Conservation (phyloP, 2,888 invertebrate species). For the Nemapogon koenigi region DNA sequence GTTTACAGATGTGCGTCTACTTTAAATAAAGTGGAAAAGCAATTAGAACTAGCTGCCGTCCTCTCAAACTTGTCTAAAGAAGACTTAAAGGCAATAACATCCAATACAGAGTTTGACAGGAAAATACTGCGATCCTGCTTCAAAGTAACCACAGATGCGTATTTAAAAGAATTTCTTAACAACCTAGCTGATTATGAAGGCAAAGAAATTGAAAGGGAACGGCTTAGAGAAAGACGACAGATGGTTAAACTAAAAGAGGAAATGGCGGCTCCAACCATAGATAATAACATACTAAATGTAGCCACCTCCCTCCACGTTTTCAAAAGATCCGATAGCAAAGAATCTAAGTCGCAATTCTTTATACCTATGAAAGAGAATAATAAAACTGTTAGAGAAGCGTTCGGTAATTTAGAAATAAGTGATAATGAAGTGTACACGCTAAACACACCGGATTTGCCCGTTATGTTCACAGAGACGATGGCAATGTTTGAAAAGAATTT, state of each 20-base stretch:
- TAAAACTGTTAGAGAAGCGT: constrained; percentile 31
- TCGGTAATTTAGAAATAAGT: constrained; percentile 43
- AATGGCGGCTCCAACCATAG: constrained; percentile 37
- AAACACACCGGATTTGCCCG: constrained; percentile 38
- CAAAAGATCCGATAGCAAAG: constrained; percentile 46
- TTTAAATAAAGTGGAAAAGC: constrained; percentile 34
- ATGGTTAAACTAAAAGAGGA: constrained; percentile 32
- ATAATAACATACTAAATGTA: constrained; percentile 49
- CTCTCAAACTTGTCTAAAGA: constrained; percentile 37
- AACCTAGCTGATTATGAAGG: constrained; percentile 35
- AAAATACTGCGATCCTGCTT: constrained; percentile 57
- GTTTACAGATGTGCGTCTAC: no score
- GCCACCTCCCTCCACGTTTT: constrained; percentile 48
- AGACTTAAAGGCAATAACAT: constrained; percentile 49
- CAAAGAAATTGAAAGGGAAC: constrained; percentile 41
- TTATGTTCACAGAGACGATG: constrained; percentile 34
- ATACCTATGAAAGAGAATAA: constrained; percentile 45
- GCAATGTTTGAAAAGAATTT: constrained; percentile 41
- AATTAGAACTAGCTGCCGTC: constrained; percentile 36
- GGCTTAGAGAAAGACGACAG: constrained; percentile 31
- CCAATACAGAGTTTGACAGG: constrained; percentile 53
- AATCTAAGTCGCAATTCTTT: constrained; percentile 57
- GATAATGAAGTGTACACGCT: constrained; percentile 34
- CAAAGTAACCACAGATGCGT: constrained; percentile 51
- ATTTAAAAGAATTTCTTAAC: constrained; percentile 43